Evolutionary conservation across 2,113 vertebrate species (phyloP).

Genomic region (Hemiprocne comata): DNA sequence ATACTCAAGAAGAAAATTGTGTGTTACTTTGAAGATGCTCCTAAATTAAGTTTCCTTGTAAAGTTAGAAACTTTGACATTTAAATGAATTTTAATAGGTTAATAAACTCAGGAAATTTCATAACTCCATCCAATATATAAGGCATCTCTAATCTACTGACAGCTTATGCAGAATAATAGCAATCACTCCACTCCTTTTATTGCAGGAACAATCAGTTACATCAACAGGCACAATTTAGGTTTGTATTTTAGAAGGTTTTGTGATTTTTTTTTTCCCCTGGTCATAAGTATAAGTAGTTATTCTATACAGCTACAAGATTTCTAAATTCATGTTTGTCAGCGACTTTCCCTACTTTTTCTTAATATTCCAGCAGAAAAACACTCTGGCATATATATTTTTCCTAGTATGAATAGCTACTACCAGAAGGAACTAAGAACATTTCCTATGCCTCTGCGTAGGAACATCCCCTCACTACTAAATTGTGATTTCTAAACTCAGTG

Average conservation of each 20-base stretch:
- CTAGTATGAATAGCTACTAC: not conserved
- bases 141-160: slow-evolving; percentile 8
- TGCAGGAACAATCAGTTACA: not conserved
- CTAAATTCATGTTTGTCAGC: not conserved
- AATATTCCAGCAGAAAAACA: not conserved
- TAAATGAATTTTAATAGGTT: slow-evolving; percentile 59
- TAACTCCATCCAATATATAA: slow-evolving; percentile 1
- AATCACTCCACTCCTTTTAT: not conserved
- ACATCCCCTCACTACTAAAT: not conserved
- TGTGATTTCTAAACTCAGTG: not conserved
- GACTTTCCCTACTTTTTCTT: not conserved
- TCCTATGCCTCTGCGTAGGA: not conserved
- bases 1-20: slow-evolving; percentile 19
- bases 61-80: slow-evolving; percentile 63
- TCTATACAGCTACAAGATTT: not conserved
- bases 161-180: not conserved
- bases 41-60: slow-evolving; percentile 55
- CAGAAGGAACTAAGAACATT: not conserved
- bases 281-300: not conserved
- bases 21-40: not conserved
- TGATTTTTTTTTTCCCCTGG: not conserved
- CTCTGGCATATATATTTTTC: not conserved
- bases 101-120: slow-evolving; percentile 47
- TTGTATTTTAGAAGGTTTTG: not conserved
- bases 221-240: not conserved